Evolutionary conservation across 64 coral and sea anemone species (phyloP).

Genomic region (Stylophora pistillata): DNA sequence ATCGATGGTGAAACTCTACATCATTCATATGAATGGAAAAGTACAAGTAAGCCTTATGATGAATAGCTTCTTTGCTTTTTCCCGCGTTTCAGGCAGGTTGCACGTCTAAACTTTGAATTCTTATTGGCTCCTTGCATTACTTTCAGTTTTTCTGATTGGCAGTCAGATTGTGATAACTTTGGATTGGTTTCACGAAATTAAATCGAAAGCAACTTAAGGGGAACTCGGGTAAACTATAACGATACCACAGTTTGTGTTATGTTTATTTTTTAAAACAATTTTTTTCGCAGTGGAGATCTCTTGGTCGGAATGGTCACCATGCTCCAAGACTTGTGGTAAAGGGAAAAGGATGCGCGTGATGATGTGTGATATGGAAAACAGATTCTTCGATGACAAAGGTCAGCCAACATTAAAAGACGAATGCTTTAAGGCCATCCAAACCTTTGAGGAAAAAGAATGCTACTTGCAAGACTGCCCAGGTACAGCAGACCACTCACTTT

Average conservation of each 20-base stretch:
- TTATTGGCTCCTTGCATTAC: too few relatives aligned
- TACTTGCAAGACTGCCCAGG: constrained; percentile 76
- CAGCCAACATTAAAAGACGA: constrained; percentile 45
- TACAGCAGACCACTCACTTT: neutral
- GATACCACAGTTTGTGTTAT: neutral
- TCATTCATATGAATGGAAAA: too few relatives aligned
- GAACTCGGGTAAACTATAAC: too few relatives aligned
- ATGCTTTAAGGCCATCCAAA: constrained; percentile 76
- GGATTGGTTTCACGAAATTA: too few relatives aligned
- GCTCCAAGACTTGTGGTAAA: constrained; percentile 74
- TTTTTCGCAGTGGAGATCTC: constrained; percentile 41
- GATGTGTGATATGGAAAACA: constrained; percentile 73
- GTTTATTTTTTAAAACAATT: neutral
- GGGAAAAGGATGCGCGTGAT: constrained; percentile 76
- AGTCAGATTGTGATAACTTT: too few relatives aligned
- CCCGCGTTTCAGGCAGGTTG: too few relatives aligned
- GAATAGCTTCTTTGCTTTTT: too few relatives aligned
- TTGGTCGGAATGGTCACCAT: constrained; percentile 87
- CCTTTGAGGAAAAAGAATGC: constrained; percentile 63
- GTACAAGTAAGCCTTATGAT: too few relatives aligned
- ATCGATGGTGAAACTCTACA: too few relatives aligned
- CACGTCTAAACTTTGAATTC: too few relatives aligned
- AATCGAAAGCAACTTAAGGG: too few relatives aligned
- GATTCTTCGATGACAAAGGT: neutral
- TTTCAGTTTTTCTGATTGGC: too few relatives aligned